Evolutionary conservation across 2,113 vertebrate species (phyloP).

Genomic region (Mobula hypostoma): DNA sequence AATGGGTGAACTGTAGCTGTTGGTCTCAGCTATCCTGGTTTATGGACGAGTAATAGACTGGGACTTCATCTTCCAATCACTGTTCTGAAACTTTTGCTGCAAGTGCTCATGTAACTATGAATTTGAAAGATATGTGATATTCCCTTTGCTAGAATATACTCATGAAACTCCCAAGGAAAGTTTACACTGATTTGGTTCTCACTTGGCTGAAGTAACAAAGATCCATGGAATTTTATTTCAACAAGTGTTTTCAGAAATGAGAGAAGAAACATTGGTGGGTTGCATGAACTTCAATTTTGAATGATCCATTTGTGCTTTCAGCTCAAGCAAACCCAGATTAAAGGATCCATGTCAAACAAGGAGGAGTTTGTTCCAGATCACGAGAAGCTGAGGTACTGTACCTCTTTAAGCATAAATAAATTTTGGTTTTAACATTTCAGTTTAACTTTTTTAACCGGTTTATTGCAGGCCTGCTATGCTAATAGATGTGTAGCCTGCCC

Average conservation of each 20-base stretch:
- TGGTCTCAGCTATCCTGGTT: not conserved
- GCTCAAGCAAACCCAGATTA: conserved; percentile 68
- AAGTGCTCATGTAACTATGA: not conserved
- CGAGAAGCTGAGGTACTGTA: conserved; percentile 61
- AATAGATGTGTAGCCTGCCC: too few relatives aligned
- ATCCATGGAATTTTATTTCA: not conserved
- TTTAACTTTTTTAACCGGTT: not conserved
- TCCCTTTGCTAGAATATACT: not conserved
- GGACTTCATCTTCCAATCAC: not conserved
- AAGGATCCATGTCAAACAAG: conserved; percentile 56
- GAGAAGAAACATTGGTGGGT: not conserved
- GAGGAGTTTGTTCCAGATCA: conserved; percentile 59
- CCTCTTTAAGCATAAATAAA: not conserved
- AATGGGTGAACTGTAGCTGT: not conserved
- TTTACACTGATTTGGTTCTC: not conserved
- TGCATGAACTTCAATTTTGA: not conserved
- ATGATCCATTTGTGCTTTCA: conserved; percentile 43
- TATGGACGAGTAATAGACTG: not conserved
- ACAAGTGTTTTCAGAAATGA: not conserved
- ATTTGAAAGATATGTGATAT: not conserved
- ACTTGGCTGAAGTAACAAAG: not conserved
- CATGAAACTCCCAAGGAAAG: not conserved
- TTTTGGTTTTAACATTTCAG: not conserved
- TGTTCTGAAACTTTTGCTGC: not conserved
- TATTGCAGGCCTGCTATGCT: not conserved